Evolutionary conservation across 2,888 invertebrate genomes (phyloP), one percentile per base, ranked within the genome.

Genomic region (Epinotia nisella): DNA sequence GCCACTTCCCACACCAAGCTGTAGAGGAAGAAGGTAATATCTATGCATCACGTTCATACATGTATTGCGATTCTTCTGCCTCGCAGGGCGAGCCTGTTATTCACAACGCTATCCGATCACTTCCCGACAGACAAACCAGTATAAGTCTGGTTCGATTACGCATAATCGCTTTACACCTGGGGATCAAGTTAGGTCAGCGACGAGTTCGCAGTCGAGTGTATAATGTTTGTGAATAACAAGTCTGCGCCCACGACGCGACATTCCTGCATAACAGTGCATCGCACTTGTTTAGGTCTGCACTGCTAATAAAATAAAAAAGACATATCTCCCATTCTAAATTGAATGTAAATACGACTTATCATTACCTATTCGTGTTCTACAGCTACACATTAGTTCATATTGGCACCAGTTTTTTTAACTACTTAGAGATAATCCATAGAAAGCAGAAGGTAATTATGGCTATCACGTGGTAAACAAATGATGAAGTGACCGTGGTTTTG

Each of bases 171-270:
- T n/a, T n/a, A 41, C 13, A 41, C 3, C 41, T 41, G 41, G 41
- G n/a, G n/a, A 49, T n/a, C n/a, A 49, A 45, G 45, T 15, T 13
- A 45, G 9, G 35, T 9, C 15, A 45, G 11, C 11, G 41, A 4
- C 29, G 11, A 29, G 3, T 13, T 13, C 10, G 13, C 5, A 51
- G 10, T 4, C 11, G 17, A 21, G 24, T 49, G 9, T 4, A 5
- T 1, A 24, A 41, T 45, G 29, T 24, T 49, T 29, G 62, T n/a
- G 66, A 41, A 24, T 29, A 41, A 4, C 39, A 39, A 53, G 35
- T 53, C 65, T 56, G 66, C 66, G 66, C 66, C 66, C 66, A 66
- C 66, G 66, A 41, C 53, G 55, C 66, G 66, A 41, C 66, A 66
- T 66, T 66, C 66, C 66, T 41, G 41, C 39, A 56, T 56, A 21